Evolutionary conservation across 2,888 invertebrate genomes (phyloP).

Genomic region (Yponomeuta plumbellus): DNA sequence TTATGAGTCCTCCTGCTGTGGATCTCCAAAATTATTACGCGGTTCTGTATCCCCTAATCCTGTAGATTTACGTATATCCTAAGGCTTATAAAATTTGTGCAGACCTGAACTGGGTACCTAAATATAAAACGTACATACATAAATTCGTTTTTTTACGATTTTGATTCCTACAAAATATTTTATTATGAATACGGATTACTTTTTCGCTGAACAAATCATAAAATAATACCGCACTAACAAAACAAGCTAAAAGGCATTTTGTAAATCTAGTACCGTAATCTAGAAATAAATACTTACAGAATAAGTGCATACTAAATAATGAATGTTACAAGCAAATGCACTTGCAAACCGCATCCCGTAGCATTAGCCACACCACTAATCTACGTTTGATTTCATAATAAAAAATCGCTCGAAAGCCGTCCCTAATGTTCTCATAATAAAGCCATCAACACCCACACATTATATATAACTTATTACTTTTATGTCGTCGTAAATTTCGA

Average conservation of each 20-base stretch:
- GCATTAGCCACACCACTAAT: background rate
- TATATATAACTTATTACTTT: constrained; percentile 5
- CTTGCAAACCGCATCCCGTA: background rate
- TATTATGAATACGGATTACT: background rate
- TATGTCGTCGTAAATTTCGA: constrained; percentile 10
- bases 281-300: background rate
- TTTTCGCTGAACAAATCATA: background rate
- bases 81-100: no score
- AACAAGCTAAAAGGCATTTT: background rate
- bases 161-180: background rate
- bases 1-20: no score
- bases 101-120: no score
- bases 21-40: no score
- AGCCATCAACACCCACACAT: constrained; percentile 31
- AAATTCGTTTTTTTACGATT: no score
- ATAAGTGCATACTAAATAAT: constrained; percentile 4
- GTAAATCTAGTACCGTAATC: background rate
- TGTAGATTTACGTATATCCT: no score
- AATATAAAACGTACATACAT: no score
- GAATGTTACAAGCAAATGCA: background rate
- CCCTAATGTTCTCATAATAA: constrained; percentile 27
- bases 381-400: background rate
- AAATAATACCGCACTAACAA: background rate
- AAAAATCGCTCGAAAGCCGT: background rate
- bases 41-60: no score